Evolutionary conservation across 2,797 vertebrate species (phyloP).

Genomic region (Sparus aurata): DNA sequence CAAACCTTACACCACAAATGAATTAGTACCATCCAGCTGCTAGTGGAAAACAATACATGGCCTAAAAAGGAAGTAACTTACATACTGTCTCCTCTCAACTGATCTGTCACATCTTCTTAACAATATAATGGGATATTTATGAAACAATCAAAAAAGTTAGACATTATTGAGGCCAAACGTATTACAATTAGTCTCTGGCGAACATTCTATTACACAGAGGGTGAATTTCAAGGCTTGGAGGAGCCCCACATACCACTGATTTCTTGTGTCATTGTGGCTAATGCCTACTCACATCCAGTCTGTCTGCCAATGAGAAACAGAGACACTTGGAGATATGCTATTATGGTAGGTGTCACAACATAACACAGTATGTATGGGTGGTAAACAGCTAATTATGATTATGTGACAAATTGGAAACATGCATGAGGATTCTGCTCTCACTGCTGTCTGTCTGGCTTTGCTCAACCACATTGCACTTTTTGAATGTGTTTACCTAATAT

Average conservation of each 20-base stretch:
- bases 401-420: background rate
- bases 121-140: conserved; percentile 15
- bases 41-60: conserved; percentile 43
- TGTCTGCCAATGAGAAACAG: conserved; percentile 40
- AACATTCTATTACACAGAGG: conserved; percentile 24
- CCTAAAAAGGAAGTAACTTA: conserved; percentile 47
- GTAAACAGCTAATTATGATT: conserved; percentile 8
- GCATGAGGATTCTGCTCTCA: background rate
- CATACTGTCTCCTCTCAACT: conserved; percentile 23
- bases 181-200: conserved; percentile 22
- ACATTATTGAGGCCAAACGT: conserved; percentile 9
- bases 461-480: conserved; percentile 8
- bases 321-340: conserved; percentile 21
- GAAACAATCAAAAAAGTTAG: conserved; percentile 7
- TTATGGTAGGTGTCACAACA: background rate
- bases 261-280: conserved; percentile 33
- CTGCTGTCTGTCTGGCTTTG: conserved; percentile 10
- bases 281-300: conserved; percentile 31
- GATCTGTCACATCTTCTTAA: conserved; percentile 31
- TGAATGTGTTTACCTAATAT: conserved; percentile 33
- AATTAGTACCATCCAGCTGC: conserved; percentile 49
- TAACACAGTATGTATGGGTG: background rate
- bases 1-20: conserved; percentile 43
- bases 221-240: conserved; percentile 16
- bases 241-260: conserved; percentile 36